Evolutionary conservation across 2,113 vertebrate genomes (phyloP).

Genomic region (Cnemophilus loriae): DNA sequence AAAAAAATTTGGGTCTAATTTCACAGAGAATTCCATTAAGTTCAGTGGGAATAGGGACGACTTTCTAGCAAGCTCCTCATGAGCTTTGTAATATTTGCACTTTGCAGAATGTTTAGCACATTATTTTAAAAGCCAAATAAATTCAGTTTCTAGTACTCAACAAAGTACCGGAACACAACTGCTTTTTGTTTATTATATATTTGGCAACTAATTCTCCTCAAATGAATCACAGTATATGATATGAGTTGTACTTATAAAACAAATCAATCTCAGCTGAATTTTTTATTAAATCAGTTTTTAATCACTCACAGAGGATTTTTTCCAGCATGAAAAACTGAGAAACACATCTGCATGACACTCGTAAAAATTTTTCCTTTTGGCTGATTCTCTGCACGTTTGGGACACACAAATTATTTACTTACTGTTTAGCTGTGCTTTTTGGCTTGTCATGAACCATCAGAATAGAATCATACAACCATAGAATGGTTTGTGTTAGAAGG

Average conservation of each 20-base stretch:
- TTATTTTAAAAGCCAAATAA: background rate
- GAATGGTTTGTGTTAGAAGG: background rate
- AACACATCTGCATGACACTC: background rate
- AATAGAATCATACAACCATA: background rate
- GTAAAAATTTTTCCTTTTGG: background rate
- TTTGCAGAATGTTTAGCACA: background rate
- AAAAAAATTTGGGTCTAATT: background rate
- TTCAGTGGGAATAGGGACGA: background rate
- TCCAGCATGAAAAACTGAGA: background rate
- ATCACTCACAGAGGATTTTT: background rate
- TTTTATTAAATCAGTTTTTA: background rate
- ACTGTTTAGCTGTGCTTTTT: background rate
- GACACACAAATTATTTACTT: background rate
- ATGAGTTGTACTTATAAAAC: background rate
- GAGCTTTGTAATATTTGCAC: background rate
- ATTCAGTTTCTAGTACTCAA: background rate
- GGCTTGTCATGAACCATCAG: background rate
- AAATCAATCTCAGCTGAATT: background rate
- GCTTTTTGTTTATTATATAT: background rate
- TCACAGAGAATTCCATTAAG: background rate
- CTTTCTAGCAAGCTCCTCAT: background rate
- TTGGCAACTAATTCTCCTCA: background rate
- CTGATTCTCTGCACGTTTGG: background rate
- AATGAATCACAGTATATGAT: background rate
- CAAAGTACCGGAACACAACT: background rate